phyloP scores from a whole-genome alignment of 2,113 vertebrate genomes.

The Bathybates hornii region DNA sequence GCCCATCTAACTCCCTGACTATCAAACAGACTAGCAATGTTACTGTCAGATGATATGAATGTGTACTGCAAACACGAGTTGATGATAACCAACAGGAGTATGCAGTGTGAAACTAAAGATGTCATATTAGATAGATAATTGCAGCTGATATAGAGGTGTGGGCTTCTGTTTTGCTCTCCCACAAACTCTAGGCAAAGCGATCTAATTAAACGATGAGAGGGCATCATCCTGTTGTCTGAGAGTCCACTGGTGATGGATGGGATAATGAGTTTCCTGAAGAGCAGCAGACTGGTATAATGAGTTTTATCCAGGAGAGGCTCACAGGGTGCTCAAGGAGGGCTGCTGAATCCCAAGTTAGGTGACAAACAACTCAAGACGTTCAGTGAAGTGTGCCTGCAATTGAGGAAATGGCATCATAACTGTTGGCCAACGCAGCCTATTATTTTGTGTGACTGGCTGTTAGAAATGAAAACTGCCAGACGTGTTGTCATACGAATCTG shows the following conservation, averaged over 20 bases:
- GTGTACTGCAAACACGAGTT: conserved; percentile 7
- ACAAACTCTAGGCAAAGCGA: conserved; percentile 57
- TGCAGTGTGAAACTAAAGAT: conserved; percentile 55
- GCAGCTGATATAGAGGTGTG: conserved; percentile 36
- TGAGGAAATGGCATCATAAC: conserved; percentile 59
- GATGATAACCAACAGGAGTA: conserved; percentile 41
- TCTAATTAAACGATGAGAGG: conserved; percentile 74
- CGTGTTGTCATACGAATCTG: conserved; percentile 46
- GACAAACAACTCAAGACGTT: conserved; percentile 64
- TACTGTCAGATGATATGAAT: neutral
- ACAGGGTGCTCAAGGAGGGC: conserved; percentile 48
- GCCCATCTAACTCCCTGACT: neutral
- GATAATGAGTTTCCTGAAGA: conserved; percentile 77
- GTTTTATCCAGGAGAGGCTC: conserved; percentile 71
- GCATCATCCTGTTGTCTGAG: conserved; percentile 58
- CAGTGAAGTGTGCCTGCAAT: conserved; percentile 39
- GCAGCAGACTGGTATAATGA: conserved; percentile 77
- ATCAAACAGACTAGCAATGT: neutral
- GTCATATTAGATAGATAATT: conserved; percentile 70
- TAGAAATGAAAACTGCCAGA: conserved; percentile 49
- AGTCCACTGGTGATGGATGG: conserved; percentile 66
- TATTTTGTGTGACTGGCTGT: conserved; percentile 54
- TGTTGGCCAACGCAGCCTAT: conserved; percentile 46
- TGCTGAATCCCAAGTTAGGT: conserved; percentile 46
- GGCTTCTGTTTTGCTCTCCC: conserved; percentile 47